A percentile compares a stretch with the other conserved stretches of the same genome.
Conservation (phyloP, 2,113 vertebrate species). For the Brachyhypopomus occidentalis region DNA sequence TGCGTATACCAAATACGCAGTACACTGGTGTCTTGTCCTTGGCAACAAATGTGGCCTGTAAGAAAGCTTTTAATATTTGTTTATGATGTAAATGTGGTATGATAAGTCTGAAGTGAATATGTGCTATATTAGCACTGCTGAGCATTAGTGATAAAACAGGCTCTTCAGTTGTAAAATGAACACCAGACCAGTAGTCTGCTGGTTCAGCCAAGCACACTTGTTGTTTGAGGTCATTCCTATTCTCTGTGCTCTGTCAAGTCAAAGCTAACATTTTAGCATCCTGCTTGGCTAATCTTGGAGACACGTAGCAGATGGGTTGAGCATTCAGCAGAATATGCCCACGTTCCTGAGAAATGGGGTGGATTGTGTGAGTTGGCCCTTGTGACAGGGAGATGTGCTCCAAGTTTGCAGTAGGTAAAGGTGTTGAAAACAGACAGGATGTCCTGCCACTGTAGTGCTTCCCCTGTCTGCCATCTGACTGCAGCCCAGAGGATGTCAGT, state of each 20-base stretch:
- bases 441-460: slow-evolving; percentile 48
- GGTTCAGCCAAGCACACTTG: background rate
- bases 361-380: slow-evolving; percentile 54
- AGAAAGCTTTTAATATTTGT: slow-evolving; percentile 9
- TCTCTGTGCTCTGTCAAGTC: background rate
- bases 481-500: slow-evolving; percentile 19
- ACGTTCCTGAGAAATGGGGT: slow-evolving; percentile 41
- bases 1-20: background rate
- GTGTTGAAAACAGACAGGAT: slow-evolving; percentile 42
- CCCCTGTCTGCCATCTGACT: slow-evolving; percentile 46
- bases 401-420: slow-evolving; percentile 51
- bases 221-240: background rate
- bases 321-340: background rate
- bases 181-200: background rate
- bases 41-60: background rate
- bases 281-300: background rate
- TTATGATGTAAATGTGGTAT: background rate
- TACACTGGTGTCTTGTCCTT: slow-evolving; percentile 1
- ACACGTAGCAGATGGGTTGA: no score
- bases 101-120: background rate
- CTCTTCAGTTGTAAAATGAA: background rate
- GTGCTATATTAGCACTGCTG: background rate
- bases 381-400: slow-evolving; percentile 48
- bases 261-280: background rate
- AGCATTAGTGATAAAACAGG: background rate